Evolutionary conservation across 2,888 invertebrate species (phyloP), one percentile per base, ranked within the genome.

Genomic region (Hirtodrosophila histrioides): DNA sequence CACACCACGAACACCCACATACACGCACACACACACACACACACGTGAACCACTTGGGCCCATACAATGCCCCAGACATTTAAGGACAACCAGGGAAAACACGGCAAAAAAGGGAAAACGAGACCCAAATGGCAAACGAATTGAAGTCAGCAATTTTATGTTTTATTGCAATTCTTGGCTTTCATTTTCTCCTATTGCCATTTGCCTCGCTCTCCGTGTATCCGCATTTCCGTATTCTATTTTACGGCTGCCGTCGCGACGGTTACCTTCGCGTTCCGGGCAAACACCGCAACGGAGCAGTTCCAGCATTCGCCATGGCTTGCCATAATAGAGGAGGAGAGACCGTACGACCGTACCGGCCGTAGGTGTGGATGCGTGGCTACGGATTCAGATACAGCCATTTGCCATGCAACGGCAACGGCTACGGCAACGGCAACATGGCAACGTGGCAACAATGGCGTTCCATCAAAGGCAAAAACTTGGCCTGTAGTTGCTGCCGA

Each of bases 81-180:
- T 58, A 37, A 48, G 58, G 36, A 49, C 41, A 49, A n/a, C 54
- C 46, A 53, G 58, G 39, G 39, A 43, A 53, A 49, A 65, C 40
- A 44, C 36, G 49, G 37, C 10, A 12, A 45, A 9, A 60, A 74
- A 74, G 66, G 73, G 65, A 73, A 83, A 83, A 66, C 63, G 80
- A 83, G 77, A 69, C 75, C 78, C 60, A 84, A 83, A 86, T 83
- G 87, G 81, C 85, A 86, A 84, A 86, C 86, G 82, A 86, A 83
- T 83, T 78, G 82, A 86, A 83, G 82, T 83, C 82, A 86, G 82
- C 82, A 83, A 84, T 86, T 83, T 83, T 86, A 84, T 83, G 82
- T 83, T 86, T 84, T 83, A 83, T 83, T 83, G 82, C 85, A 78
- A 86, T 81, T 86, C 83, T 83, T 80, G 79, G 64, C 86, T 78